These are phyloP conservation scores for Craseonycteris thonglongyai DNA, from an alignment of 2,113 vertebrate genomes.

Conservation along the genomic window DNA sequence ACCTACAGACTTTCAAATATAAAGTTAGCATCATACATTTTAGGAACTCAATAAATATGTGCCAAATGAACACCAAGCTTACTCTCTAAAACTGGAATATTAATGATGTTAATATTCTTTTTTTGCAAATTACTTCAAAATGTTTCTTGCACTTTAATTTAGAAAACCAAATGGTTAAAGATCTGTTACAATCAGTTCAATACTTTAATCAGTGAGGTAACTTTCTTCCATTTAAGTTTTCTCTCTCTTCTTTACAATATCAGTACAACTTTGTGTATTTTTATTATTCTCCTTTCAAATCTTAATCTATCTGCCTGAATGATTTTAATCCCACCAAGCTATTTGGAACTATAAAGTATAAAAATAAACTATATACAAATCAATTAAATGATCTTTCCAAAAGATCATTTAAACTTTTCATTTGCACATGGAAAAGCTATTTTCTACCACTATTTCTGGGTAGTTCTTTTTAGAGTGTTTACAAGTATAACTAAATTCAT, in stretches of 20 bases:
- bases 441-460: too few relatives aligned
- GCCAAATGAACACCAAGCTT: not conserved
- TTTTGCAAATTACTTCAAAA: not conserved
- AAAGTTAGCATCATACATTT: not conserved
- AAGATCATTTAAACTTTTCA: not conserved
- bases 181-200: not conserved
- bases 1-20: not conserved
- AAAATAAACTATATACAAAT: not conserved
- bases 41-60: not conserved
- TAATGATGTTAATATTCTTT: not conserved
- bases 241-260: not conserved
- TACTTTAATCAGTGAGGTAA: not conserved
- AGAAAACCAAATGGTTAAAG: not conserved
- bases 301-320: not conserved
- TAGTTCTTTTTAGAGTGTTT: not conserved
- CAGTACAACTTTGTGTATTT: not conserved
- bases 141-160: constrained; percentile 1
- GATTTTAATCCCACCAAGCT: not conserved
- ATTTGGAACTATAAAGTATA: not conserved
- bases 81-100: not conserved
- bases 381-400: constrained; percentile 6
- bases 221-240: not conserved
- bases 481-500: not conserved
- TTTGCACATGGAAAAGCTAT: not conserved
- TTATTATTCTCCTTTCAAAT: not conserved